phyloP scores from a whole-genome alignment of 2,888 invertebrate species.

The Darwinula stevensoni region DNA sequence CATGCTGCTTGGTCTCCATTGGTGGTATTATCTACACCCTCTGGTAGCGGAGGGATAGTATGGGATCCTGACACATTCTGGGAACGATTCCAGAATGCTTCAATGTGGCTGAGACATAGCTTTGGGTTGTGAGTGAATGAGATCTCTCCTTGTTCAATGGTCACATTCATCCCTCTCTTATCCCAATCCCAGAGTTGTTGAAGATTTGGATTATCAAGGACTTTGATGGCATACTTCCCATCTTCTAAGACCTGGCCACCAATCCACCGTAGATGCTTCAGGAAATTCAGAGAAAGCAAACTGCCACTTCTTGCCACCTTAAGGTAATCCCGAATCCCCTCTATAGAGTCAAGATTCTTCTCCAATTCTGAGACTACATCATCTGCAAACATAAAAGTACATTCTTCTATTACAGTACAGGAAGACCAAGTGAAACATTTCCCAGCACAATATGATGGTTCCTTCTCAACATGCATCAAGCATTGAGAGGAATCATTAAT shows the following conservation, averaged over 20 bases:
- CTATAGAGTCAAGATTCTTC: slow-evolving; percentile 42
- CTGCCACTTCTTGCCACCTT: slow-evolving; percentile 57
- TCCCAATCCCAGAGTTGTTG: slow-evolving; percentile 23
- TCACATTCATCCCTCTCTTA: slow-evolving; percentile 21
- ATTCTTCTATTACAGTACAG: too few relatives aligned
- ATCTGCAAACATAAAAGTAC: too few relatives aligned
- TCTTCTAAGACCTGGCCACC: slow-evolving; percentile 22
- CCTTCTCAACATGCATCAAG: too few relatives aligned
- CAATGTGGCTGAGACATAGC: slow-evolving; percentile 47
- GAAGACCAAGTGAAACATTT: too few relatives aligned
- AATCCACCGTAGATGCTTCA: slow-evolving; percentile 39
- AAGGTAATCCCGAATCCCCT: slow-evolving; percentile 50
- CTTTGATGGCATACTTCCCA: slow-evolving; percentile 25
- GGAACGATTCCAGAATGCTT: too few relatives aligned
- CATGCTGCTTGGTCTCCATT: too few relatives aligned
- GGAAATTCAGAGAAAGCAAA: slow-evolving; percentile 52
- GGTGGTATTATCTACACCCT: slow-evolving; percentile 19
- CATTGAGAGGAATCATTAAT: too few relatives aligned
- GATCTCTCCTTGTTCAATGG: slow-evolving; percentile 32
- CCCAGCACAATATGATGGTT: too few relatives aligned
- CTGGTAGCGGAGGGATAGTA: too few relatives aligned
- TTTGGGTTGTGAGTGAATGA: slow-evolving; percentile 80
- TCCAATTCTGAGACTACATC: slow-evolving; percentile 42
- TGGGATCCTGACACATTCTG: too few relatives aligned
- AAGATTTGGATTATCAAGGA: slow-evolving; percentile 20